Evolutionary conservation across 1,140 invertebrate species (phyloP), one percentile per base, ranked within the genome.

Genomic region (Microplitis mediator): DNA sequence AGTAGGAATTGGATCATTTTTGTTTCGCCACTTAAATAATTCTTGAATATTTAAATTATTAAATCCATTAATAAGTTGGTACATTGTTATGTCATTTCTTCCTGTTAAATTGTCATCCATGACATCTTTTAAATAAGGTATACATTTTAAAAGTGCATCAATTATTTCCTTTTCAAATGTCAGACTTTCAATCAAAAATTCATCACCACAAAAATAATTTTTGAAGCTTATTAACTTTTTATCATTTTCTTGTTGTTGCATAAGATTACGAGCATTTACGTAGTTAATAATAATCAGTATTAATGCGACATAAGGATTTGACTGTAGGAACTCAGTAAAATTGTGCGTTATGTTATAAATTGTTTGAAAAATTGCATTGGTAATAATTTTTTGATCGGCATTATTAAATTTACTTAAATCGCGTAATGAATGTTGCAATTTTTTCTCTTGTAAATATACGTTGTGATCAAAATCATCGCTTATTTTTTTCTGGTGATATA

Each of bases 21-120:
- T 88, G 74, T 88, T 63, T 76, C 89, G 77, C 89, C 85, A 91
- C 78, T 89, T 88, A 79, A 90, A 91, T 76, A 90, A 82, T 77
- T 86, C 85, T 0, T 86, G 87, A 9, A 88, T 84, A 75, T 90
- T 87, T n/a, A 90, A 82, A 39, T 89, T 89, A 60, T 88, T 81
- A 63, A 88, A 90, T 35, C 88, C 89, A 69, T 90, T 85, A 3
- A 91, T 76, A 69, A 91, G 79, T 74, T 90, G 87, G 75, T 90
- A 91, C 51, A 90, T 86, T 69, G 88, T 89, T 0, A 89, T 83
- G 76, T 89, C 86, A 85, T 88, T 67, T 79, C 80, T 50, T 84
- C 84, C 51, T 79, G 80, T 81, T 84, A 70, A 45, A 45, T 45
- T 69, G 77, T 52, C 80, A 67, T 85, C 62, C 72, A 82, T 76